phyloP scores from a whole-genome alignment of 1,140 invertebrate genomes.

The Ctenoplectra terminalis region DNA sequence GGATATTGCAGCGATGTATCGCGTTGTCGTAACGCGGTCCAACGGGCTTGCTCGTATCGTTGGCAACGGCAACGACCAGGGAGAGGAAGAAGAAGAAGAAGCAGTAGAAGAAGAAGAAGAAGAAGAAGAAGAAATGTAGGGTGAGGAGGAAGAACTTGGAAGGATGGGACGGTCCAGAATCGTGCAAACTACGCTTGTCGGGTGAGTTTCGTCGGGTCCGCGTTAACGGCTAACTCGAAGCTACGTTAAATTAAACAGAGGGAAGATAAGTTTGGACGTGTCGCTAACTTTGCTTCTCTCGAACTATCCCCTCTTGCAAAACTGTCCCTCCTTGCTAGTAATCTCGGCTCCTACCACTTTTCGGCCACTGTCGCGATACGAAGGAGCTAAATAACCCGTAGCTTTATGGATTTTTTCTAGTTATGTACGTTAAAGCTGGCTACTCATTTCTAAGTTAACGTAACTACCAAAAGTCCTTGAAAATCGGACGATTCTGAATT shows the following conservation, averaged over 20 bases:
- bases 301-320: conserved; percentile 45
- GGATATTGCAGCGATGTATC: conserved; percentile 66
- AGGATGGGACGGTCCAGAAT: conserved; percentile 43
- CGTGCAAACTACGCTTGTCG: conserved; percentile 70
- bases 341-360: conserved; percentile 52
- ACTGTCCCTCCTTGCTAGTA: conserved; percentile 36
- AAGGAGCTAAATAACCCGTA: conserved; percentile 31
- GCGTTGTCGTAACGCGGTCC: conserved; percentile 53
- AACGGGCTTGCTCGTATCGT: conserved; percentile 44
- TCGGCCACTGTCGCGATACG: conserved; percentile 48
- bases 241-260: conserved; percentile 80
- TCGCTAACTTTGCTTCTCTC: conserved; percentile 76
- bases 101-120: background rate
- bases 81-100: conserved; percentile 46
- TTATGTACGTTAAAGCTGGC: background rate
- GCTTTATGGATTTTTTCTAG: too few relatives aligned
- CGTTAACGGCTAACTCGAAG: conserved; percentile 79
- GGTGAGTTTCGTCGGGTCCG: conserved; percentile 69
- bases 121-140: background rate
- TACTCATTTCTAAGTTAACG: background rate
- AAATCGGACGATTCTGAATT: background rate
- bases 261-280: conserved; percentile 79
- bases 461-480: background rate
- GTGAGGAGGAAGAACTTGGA: conserved; percentile 5
- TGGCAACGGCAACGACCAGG: conserved; percentile 28